Evolutionary conservation across 2,113 vertebrate genomes (phyloP).

Genomic region (Chaetops frenatus): DNA sequence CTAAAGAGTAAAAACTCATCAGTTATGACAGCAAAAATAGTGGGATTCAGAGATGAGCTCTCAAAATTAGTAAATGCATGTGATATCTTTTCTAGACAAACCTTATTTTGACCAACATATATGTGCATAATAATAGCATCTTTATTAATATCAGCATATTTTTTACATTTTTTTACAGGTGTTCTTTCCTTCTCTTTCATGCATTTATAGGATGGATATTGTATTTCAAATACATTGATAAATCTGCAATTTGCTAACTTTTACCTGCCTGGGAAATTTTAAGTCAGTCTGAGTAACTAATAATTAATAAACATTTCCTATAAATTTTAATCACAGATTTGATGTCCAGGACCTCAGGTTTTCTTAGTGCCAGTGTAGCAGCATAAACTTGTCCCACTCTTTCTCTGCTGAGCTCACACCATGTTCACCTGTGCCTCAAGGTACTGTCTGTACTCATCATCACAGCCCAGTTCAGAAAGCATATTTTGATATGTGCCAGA

Average conservation of each 20-base stretch:
- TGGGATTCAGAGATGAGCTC: not conserved
- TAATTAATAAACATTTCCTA: not conserved
- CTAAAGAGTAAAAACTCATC: not conserved
- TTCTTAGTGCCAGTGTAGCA: not conserved
- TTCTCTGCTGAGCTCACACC: not conserved
- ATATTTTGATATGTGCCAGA: not conserved
- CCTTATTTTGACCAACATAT: not conserved
- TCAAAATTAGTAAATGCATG: not conserved
- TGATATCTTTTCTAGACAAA: not conserved
- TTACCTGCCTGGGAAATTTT: not conserved
- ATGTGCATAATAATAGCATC: not conserved
- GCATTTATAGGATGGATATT: not conserved
- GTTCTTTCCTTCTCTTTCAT: not conserved
- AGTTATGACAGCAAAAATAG: not conserved
- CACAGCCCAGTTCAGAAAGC: not conserved
- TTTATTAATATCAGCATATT: not conserved
- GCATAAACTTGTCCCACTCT: accelerated
- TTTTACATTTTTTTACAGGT: not conserved
- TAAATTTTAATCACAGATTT: not conserved
- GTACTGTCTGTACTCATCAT: not conserved
- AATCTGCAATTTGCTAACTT: not conserved
- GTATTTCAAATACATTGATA: not conserved
- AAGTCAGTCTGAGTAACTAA: not conserved
- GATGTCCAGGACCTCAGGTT: not conserved
- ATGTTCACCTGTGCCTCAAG: not conserved